Conservation (phyloP, 2,888 invertebrate genomes). For the Dascillus cervinus region DNA sequence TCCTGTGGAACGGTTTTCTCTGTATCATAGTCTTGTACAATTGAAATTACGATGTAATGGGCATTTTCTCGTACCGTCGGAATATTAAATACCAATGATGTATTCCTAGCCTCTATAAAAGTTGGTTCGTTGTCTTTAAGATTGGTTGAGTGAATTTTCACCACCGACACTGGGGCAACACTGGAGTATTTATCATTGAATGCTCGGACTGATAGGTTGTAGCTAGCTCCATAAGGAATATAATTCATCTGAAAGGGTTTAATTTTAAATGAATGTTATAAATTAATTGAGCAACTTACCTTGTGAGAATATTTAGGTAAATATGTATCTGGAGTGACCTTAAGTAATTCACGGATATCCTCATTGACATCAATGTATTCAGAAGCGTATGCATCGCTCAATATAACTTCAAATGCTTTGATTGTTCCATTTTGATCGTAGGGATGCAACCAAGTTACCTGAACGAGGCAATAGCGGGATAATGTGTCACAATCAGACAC, state of each 20-base stretch:
- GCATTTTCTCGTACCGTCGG: conserved; percentile 28
- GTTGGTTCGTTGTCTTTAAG: conserved; percentile 30
- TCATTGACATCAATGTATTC: conserved; percentile 18
- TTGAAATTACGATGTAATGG: conserved; percentile 25
- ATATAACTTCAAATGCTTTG: conserved; percentile 29
- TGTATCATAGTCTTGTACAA: conserved; percentile 30
- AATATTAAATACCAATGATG: conserved; percentile 26
- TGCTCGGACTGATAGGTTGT: conserved; percentile 30
- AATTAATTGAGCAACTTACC: conserved; percentile 10
- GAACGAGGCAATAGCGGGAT: conserved; percentile 31
- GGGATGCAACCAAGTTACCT: conserved; percentile 35
- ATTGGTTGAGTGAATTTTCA: conserved; percentile 26
- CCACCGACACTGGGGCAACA: conserved; percentile 17
- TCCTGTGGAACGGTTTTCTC: conserved; percentile 13
- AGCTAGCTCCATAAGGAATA: conserved; percentile 30
- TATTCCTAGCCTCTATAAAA: conserved; percentile 23
- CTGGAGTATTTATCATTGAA: conserved; percentile 28
- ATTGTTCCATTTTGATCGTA: conserved; percentile 33
- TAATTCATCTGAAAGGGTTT: conserved; percentile 30
- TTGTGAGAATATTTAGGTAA: conserved; percentile 13
- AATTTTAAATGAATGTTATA: background rate
- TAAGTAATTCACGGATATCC: conserved; percentile 28
- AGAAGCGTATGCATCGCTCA: conserved; percentile 22
- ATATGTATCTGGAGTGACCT: conserved; percentile 25
- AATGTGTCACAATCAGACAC: conserved; percentile 26